phyloP scores from a whole-genome alignment of 2,113 vertebrate genomes.

The Pholis gunnellus region DNA sequence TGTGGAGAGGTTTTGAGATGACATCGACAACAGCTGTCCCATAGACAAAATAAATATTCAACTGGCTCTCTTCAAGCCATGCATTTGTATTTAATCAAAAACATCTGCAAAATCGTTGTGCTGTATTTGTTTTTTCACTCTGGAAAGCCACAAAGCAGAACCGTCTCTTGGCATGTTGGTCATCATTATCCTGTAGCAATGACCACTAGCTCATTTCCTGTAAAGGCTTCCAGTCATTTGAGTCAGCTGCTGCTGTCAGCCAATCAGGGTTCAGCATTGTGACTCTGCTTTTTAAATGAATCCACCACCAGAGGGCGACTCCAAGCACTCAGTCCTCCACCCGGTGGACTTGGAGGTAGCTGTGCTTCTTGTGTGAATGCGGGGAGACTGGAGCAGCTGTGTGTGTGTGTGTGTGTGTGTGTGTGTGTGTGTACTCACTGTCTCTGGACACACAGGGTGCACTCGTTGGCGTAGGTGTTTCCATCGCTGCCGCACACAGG shows the following conservation, averaged over 20 bases:
- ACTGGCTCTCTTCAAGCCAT: not conserved
- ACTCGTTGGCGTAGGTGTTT: constrained; percentile 87
- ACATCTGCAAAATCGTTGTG: not conserved
- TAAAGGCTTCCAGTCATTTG: not conserved
- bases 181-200: not conserved
- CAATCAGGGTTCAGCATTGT: not conserved
- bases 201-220: no score
- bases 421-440: constrained; percentile 71
- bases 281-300: not conserved
- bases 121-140: not conserved
- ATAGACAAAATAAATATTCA: not conserved
- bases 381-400: constrained; percentile 36
- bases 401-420: no score
- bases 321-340: not conserved
- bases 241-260: not conserved
- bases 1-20: not conserved
- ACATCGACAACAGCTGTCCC: not conserved
- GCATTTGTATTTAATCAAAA: not conserved
- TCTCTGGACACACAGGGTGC: constrained; percentile 83
- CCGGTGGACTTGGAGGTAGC: not conserved
- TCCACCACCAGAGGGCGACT: constrained; percentile 19
- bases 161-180: not conserved
- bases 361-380: not conserved
- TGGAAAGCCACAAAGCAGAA: not conserved
- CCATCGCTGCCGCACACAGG: constrained; percentile 87